These are phyloP conservation scores for Anthrax anthrax DNA, from an alignment of 2,888 invertebrate species.

Conservation along the genomic window DNA sequence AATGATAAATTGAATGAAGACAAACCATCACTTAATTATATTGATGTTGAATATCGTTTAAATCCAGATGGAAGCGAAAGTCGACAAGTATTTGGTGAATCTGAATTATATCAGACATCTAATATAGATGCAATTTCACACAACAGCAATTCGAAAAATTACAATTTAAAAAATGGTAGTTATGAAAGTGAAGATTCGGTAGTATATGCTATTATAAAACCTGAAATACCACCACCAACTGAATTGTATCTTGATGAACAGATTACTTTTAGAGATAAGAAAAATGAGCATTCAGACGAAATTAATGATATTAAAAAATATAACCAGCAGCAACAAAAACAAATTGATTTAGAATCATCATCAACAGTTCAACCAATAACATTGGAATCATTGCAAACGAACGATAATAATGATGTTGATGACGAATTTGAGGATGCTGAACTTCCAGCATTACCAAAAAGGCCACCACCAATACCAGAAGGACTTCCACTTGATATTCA, in stretches of 20 bases:
- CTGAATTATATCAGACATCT: conserved; percentile 31
- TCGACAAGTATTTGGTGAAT: conserved; percentile 30
- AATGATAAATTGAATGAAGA: conserved; percentile 14
- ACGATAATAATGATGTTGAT: not conserved
- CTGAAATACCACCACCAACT: conserved; percentile 23
- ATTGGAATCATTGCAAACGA: not conserved
- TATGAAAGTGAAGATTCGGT: conserved; percentile 24
- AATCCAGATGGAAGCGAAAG: conserved; percentile 35
- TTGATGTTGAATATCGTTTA: conserved; percentile 33
- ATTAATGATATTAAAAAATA: not conserved
- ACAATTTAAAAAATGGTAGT: conserved; percentile 17
- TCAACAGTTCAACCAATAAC: not conserved
- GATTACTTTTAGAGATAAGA: not conserved
- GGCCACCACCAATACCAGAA: conserved; percentile 29
- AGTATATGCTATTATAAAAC: conserved; percentile 34
- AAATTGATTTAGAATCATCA: not conserved
- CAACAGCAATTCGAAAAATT: not conserved
- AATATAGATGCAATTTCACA: conserved; percentile 20
- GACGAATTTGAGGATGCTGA: conserved; percentile 22
- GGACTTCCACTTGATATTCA: conserved; percentile 42
- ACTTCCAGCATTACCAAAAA: conserved; percentile 20
- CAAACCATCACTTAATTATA: conserved; percentile 28
- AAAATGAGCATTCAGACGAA: not conserved
- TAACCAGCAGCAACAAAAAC: not conserved
- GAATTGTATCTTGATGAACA: conserved; percentile 20